phyloP scores from a whole-genome alignment of 2,888 invertebrate species.

The Plebejus anna region DNA sequence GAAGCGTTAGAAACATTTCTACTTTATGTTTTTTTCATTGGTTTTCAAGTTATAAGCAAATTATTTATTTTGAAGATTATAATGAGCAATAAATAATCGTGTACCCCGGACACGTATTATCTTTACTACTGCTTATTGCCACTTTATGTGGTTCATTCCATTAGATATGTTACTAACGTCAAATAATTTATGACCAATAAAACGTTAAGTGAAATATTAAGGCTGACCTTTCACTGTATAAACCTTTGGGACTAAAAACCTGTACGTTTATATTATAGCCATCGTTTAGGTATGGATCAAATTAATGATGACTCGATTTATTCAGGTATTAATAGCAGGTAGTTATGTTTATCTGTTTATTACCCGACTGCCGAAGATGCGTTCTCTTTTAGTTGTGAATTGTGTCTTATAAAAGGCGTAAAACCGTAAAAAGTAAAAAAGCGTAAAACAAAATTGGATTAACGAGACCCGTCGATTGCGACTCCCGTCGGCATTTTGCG shows the following conservation, averaged over 20 bases:
- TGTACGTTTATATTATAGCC: not conserved
- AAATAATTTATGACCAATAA: not conserved
- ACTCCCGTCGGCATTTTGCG: not conserved
- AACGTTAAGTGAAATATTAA: constrained; percentile 20
- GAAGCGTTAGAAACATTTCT: not conserved
- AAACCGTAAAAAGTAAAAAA: too few relatives aligned
- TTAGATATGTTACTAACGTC: constrained; percentile 1
- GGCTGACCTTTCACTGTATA: constrained; percentile 11
- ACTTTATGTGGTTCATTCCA: constrained; percentile 8
- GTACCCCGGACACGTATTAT: not conserved
- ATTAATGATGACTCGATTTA: not conserved
- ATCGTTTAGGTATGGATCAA: not conserved
- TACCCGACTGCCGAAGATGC: not conserved
- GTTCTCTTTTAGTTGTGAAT: not conserved
- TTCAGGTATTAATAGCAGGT: not conserved
- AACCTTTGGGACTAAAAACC: not conserved
- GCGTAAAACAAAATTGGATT: not conserved
- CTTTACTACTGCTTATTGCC: constrained; percentile 5
- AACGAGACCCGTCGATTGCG: not conserved
- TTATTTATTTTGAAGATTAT: constrained; percentile 3
- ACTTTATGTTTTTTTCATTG: not conserved
- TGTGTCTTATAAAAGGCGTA: not conserved
- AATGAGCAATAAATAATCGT: constrained; percentile 8
- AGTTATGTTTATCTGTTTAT: not conserved
- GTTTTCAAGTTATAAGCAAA: not conserved